phyloP scores from a whole-genome alignment of 2,888 invertebrate species.

The Eupeodes luniger region DNA sequence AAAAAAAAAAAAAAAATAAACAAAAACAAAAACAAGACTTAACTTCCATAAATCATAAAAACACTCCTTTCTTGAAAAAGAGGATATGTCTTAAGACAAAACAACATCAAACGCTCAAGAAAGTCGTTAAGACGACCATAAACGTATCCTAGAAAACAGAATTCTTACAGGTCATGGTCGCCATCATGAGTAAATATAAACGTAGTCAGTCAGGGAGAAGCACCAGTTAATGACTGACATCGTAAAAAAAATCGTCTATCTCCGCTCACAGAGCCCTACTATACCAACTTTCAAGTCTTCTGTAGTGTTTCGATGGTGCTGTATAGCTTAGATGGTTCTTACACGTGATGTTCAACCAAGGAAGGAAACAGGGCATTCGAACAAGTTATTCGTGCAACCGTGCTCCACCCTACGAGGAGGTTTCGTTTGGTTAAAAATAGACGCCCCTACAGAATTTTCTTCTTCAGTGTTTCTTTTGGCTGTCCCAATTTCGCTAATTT shows the following conservation, averaged over 20 bases:
- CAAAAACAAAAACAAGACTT: background rate
- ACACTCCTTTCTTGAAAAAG: conserved; percentile 43
- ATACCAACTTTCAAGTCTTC: too few species aligned
- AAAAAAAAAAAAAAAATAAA: background rate
- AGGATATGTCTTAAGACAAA: conserved; percentile 3
- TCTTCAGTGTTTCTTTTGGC: background rate
- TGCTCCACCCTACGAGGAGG: background rate
- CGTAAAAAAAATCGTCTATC: conserved; percentile 22
- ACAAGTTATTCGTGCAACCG: conserved; percentile 34
- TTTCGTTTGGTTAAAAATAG: conserved; percentile 48
- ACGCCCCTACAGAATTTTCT: conserved; percentile 3
- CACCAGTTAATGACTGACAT: conserved; percentile 41
- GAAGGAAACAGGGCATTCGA: conserved; percentile 51
- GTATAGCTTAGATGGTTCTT: background rate
- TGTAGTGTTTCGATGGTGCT: too few species aligned
- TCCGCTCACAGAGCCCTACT: background rate
- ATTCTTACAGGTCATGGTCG: conserved; percentile 65
- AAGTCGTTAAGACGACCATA: conserved; percentile 16
- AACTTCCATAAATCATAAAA: conserved; percentile 59
- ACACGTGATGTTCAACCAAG: conserved; percentile 3
- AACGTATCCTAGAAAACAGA: conserved; percentile 44
- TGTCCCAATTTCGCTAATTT: conserved; percentile 62
- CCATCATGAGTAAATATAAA: background rate
- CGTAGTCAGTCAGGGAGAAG: background rate
- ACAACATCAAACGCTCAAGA: conserved; percentile 44